phyloP scores from a whole-genome alignment of 2,113 vertebrate species.

The Elanus axillaris region DNA sequence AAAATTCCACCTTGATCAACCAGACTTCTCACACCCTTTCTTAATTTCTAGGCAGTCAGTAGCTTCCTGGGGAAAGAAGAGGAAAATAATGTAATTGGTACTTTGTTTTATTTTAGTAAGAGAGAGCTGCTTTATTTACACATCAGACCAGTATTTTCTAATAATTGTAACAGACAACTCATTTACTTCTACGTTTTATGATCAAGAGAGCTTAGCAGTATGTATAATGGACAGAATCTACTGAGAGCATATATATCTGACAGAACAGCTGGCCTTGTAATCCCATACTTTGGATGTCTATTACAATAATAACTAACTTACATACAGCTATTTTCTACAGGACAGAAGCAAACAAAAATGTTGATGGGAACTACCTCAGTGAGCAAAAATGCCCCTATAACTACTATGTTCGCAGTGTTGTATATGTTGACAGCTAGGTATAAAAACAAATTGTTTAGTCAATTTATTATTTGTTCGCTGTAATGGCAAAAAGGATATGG shows the following conservation, averaged over 20 bases:
- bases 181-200: neutral
- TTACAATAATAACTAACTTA: neutral
- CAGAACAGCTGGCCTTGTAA: neutral
- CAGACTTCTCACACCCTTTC: conserved; percentile 17
- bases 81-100: conserved; percentile 17
- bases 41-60: conserved; percentile 20
- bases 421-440: neutral
- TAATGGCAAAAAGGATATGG: neutral
- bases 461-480: neutral
- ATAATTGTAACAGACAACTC: neutral
- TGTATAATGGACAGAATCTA: rapidly evolving
- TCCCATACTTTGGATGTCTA: neutral
- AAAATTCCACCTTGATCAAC: neutral
- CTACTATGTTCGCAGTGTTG: neutral
- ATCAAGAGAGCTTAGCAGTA: neutral
- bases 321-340: neutral
- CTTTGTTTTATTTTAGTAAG: neutral
- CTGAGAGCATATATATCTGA: neutral
- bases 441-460: neutral
- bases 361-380: neutral
- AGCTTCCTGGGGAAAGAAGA: conserved; percentile 51
- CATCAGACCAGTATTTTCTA: neutral
- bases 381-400: neutral
- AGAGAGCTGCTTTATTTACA: neutral
- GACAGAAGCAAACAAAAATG: neutral